Base-by-base conservation (phyloP, 2,888 invertebrate genomes). In the Ectemnius cavifrons region DNA sequence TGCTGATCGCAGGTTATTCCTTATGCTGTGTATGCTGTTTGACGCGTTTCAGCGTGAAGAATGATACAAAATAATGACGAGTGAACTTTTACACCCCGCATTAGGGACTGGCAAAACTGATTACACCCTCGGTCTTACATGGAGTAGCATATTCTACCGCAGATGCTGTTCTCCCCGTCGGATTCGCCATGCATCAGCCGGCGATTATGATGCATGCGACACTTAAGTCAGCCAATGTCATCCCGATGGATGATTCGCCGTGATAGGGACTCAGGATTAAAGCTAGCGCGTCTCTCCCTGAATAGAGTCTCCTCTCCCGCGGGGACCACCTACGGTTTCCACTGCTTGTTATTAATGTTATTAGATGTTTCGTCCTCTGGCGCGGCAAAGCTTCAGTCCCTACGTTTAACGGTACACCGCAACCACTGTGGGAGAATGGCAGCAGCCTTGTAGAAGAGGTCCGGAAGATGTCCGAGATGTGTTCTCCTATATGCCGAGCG, bases 281-380 rank as follows among this genome's bases (percentile, higher is more conserved):
- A 62, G 63, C 49, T 66, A 63, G 71, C 62, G 67, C 69, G 60
- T 65, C 60, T 67, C 71, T 69, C 49, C 52, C 16, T 14, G n/a
- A 52, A 52, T 52, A 52, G 52, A 13, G 14, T 5, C 37, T 37
- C 37, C 37, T 37, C 60, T 46, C 37, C 58, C 56, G 16, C 52
- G n/a, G 37, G 75, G 83, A 75, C 82, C 83, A 83, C 83, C 83
- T 77, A 83, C 81, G 68, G 68, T 68, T 57, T 37, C 37, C 70
- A 63, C 64, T 47, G 73, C 81, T 81, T 76, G 79, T 86, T 86
- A 85, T 86, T 84, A 85, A 85, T 83, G 83, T 84, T 85, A 85
- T 85, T 86, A 85, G 84, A 84, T 78, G 82, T 81, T 84, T 85
- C 81, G 86, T 86, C 81, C 80, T 79, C 83, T 23, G 23, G 79